Evolutionary conservation across 2,888 invertebrate genomes (phyloP), one percentile per base, ranked within the genome.

Genomic region (Oscheius sp.): DNA sequence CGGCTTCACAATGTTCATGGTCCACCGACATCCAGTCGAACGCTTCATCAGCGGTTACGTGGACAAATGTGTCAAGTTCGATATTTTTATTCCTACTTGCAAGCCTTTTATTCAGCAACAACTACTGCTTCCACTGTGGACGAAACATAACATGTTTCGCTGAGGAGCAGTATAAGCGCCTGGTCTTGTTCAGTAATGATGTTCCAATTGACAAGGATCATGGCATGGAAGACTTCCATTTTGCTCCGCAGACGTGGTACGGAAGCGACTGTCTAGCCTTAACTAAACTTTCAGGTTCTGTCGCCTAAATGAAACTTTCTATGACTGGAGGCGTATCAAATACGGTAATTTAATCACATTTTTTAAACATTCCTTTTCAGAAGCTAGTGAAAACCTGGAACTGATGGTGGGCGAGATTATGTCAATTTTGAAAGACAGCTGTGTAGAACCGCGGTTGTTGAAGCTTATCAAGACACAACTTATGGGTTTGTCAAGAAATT

Each of bases 41-140:
- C 21, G 65, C 3, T 65, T 65, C 50, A 50, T 65, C 2, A 65
- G 65, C 33, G 65, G 65, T 1, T 65, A 50, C 50, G 33, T 65
- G n/a, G 65, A 65, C 33, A 65, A 65, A 48, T 65, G 65, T 48
- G 48, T 65, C 47, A 65, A 65, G 65, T 65, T 21, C 3, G 48
- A 2, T 50, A 21, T 13, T 29, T 9, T 50, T 60, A 2, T 13
- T 7, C 2, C 10, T 63, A 10, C 7, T 11, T 50, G 21, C 5
- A 13, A 21, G 9, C 2, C 2, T 55, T 21, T 32, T 29, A 21
- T 21, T 11, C 29, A 50, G 51, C 32, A 48, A 47, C 10, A 50
- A 48, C 1, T 50, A 9, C 32, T 65, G 65, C n/a, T 65, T 50
- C 33, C 32, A 32, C 29, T 65, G 65, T 32, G 35, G 29, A 3